phyloP scores from a whole-genome alignment of 1,140 invertebrate species.

The Paracyclopina nana region DNA sequence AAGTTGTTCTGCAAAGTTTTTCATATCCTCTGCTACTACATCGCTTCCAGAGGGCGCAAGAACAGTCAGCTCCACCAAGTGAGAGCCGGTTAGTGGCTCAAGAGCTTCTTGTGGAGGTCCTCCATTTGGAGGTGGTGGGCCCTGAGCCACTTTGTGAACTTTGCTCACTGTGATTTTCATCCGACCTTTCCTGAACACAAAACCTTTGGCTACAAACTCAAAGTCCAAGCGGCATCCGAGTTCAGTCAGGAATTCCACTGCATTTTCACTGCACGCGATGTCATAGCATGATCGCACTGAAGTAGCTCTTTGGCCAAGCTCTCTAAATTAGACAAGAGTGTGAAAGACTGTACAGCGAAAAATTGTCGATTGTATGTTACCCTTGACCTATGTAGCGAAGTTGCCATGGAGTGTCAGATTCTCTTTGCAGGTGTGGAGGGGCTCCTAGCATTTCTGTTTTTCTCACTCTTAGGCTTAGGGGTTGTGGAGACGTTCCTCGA shows the following conservation, averaged over 20 bases:
- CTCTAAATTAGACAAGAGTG: no score
- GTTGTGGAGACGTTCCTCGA: constrained; percentile 18
- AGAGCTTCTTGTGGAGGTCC: constrained; percentile 38
- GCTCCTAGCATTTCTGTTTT: background rate
- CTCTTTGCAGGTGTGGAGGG: constrained; percentile 42
- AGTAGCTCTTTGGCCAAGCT: constrained; percentile 65
- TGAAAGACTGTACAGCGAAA: constrained; percentile 21
- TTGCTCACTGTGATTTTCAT: constrained; percentile 94
- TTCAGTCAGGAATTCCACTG: constrained; percentile 77
- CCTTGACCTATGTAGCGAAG: constrained; percentile 30
- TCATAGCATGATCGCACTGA: constrained; percentile 75
- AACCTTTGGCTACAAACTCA: constrained; percentile 80
- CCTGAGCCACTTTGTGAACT: constrained; percentile 48
- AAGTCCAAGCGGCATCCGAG: constrained; percentile 77
- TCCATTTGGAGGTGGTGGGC: background rate
- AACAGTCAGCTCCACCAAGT: constrained; percentile 84
- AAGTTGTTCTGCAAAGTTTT: constrained; percentile 79
- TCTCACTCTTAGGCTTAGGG: constrained; percentile 7
- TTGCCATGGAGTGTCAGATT: constrained; percentile 58
- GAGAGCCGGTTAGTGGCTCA: constrained; percentile 73
- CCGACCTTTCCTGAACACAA: constrained; percentile 84
- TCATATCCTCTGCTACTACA: constrained; percentile 85
- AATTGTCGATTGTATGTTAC: background rate
- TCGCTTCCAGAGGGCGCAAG: constrained; percentile 78
- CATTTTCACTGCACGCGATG: constrained; percentile 64